Conservation (phyloP, 2,113 vertebrate species). For the Nannospalax galili region DNA sequence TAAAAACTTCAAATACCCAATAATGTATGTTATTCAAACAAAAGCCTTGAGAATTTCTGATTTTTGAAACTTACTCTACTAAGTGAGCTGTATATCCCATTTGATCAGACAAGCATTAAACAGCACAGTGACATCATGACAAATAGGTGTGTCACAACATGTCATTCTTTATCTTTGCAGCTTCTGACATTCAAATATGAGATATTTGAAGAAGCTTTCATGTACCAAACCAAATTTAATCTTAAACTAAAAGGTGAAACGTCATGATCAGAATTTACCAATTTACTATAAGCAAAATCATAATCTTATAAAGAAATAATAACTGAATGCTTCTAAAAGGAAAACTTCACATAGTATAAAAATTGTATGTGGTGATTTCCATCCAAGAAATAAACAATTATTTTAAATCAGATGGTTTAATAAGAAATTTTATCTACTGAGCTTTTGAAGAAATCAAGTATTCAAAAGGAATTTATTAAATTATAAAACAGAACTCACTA, state of each 20-base stretch:
- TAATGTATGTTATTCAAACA: constrained; percentile 72
- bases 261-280: constrained; percentile 62
- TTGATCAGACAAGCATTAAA: constrained; percentile 96
- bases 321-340: constrained; percentile 23
- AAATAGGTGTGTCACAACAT: constrained; percentile 94
- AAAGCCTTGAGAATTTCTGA: constrained; percentile 59
- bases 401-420: constrained; percentile 64
- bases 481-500: constrained; percentile 81
- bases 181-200: constrained; percentile 77
- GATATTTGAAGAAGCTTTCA: constrained; percentile 43
- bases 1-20: constrained; percentile 73
- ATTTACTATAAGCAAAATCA: constrained; percentile 41
- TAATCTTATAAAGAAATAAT: neutral
- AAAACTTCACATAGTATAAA: neutral
- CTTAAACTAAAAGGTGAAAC: constrained; percentile 54
- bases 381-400: constrained; percentile 34
- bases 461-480: constrained; percentile 68
- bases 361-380: neutral
- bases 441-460: constrained; percentile 53
- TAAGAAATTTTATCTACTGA: constrained; percentile 52
- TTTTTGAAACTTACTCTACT: constrained; percentile 67
- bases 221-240: constrained; percentile 35
- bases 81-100: constrained; percentile 84
- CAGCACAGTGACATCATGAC: constrained; percentile 93
- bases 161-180: constrained; percentile 86